These are phyloP conservation scores for Varecia variegata DNA, from an alignment of 2,797 vertebrate species.

Conservation along the genomic window DNA sequence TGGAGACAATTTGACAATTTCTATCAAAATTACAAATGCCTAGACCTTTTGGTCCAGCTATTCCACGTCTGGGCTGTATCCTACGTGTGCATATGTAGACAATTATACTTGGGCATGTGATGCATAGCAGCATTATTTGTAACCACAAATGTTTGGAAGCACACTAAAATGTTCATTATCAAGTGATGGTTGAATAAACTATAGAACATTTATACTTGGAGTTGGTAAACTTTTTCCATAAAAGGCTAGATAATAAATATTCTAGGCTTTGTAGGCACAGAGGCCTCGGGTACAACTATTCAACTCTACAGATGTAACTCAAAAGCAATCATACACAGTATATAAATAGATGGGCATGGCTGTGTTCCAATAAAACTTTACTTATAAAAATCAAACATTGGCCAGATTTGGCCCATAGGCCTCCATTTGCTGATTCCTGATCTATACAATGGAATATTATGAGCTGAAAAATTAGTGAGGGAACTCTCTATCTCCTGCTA, in stretches of 20 bases:
- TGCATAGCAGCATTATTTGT: background rate
- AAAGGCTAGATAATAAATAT: background rate
- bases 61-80: background rate
- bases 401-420: background rate
- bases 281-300: background rate
- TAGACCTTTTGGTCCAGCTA: background rate
- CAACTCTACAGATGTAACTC: background rate
- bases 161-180: background rate
- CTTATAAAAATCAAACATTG: background rate
- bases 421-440: background rate
- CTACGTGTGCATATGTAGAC: background rate
- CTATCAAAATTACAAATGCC: constrained; percentile 19
- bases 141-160: background rate
- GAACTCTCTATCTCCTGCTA: background rate
- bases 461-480: background rate
- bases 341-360: background rate
- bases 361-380: background rate
- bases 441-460: background rate
- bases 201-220: background rate
- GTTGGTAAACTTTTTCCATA: background rate
- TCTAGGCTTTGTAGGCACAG: background rate
- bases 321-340: background rate
- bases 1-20: constrained; percentile 3
- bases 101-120: background rate
- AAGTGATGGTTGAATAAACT: background rate